Percentiles rank a stretch among this genome's conserved stretches.
phyloP scores from a whole-genome alignment of 1,140 invertebrate species.

The Stegodyphus dumicola region DNA sequence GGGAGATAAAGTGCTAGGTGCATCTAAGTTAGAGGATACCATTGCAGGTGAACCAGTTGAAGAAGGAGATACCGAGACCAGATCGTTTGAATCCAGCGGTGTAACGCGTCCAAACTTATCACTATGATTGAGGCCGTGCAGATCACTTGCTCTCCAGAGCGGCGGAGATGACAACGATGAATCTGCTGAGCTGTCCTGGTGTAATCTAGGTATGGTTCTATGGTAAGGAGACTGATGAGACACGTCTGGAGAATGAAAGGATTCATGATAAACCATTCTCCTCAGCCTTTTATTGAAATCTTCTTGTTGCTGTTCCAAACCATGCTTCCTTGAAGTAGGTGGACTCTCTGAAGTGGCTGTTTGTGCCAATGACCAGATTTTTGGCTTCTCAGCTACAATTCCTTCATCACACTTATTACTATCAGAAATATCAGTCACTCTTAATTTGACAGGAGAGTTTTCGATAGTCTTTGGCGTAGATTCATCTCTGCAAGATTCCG shows the following conservation, averaged over 20 bases:
- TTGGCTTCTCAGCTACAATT: constrained; percentile 74
- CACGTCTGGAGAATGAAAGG: not conserved
- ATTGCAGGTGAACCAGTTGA: constrained; percentile 35
- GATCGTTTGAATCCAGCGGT: constrained; percentile 11
- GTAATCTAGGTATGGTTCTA: not conserved
- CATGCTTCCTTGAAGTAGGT: constrained; percentile 12
- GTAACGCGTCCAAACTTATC: constrained; percentile 30
- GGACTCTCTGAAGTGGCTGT: constrained; percentile 78
- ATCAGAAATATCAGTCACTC: not conserved
- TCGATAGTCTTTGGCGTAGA: not conserved
- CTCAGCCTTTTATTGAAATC: constrained; percentile 24
- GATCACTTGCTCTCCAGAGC: constrained; percentile 29
- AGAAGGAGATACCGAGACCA: constrained; percentile 39
- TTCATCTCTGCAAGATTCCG: too few species aligned
- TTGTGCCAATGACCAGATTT: constrained; percentile 97
- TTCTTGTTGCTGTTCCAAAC: constrained; percentile 10
- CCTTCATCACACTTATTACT: not conserved
- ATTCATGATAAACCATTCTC: constrained; percentile 6
- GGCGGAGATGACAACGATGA: constrained; percentile 51
- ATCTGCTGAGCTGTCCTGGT: constrained; percentile 48
- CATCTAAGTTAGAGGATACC: constrained; percentile 28
- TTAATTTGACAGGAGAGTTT: not conserved
- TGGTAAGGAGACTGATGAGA: not conserved
- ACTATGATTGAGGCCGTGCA: constrained; percentile 11
- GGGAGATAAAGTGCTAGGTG: not conserved